Percentiles rank a stretch among this genome's conserved stretches.
Evolutionary conservation across 2,888 invertebrate genomes (phyloP).

Genomic region (Eumerus sabulonum): DNA sequence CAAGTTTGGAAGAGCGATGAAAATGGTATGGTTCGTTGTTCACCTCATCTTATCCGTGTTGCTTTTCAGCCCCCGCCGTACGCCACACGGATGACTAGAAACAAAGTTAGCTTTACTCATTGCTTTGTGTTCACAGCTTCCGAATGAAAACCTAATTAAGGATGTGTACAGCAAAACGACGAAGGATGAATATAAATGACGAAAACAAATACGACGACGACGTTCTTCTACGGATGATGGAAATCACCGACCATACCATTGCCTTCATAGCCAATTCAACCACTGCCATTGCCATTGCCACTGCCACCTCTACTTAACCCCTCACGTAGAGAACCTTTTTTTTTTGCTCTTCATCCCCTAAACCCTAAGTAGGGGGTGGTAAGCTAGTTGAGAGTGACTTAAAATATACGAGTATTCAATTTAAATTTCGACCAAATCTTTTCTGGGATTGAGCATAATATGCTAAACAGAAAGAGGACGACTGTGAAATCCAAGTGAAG

Average conservation of each 20-base stretch:
- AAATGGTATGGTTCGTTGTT: neutral
- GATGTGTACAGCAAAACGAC: slow-evolving; percentile 53
- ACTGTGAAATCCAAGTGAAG: too few relatives aligned
- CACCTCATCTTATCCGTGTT: neutral
- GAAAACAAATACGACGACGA: slow-evolving; percentile 17
- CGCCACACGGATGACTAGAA: too few relatives aligned
- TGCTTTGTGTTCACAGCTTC: slow-evolving; percentile 53
- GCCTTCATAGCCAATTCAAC: too few relatives aligned
- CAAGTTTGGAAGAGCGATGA: slow-evolving; percentile 3
- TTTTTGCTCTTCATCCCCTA: slow-evolving; percentile 11
- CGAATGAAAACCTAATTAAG: slow-evolving; percentile 64
- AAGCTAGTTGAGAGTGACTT: slow-evolving; percentile 45
- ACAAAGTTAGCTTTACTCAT: slow-evolving; percentile 30
- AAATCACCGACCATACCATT: slow-evolving; percentile 24
- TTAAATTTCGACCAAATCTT: slow-evolving; percentile 37
- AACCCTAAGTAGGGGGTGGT: slow-evolving; percentile 23
- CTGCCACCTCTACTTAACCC: slow-evolving; percentile 18
- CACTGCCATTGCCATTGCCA: too few relatives aligned
- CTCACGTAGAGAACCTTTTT: slow-evolving; percentile 40
- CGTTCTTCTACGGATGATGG: slow-evolving; percentile 35
- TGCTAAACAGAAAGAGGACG: slow-evolving; percentile 18
- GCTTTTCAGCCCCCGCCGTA: neutral
- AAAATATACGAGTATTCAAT: slow-evolving; percentile 46
- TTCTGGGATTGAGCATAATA: slow-evolving; percentile 19
- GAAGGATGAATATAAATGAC: slow-evolving; percentile 61